Evolutionary conservation across 2,797 vertebrate genomes (phyloP).

Genomic region (Clarias fuscus): DNA sequence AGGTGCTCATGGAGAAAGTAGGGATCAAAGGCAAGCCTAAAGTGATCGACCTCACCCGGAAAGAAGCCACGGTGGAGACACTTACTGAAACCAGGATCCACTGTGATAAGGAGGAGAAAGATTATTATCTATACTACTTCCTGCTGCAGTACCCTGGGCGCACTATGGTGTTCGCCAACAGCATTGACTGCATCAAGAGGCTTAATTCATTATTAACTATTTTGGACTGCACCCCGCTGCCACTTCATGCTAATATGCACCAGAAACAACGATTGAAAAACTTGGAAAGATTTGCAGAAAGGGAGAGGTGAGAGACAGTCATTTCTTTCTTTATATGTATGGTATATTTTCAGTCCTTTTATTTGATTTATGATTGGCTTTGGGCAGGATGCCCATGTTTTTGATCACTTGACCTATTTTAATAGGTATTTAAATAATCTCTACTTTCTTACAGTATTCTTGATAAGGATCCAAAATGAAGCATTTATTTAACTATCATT

Average conservation of each 20-base stretch:
- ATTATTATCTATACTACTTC: conserved; percentile 95
- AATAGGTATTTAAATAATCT: not conserved
- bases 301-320: conserved; percentile 79
- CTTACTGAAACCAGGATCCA: conserved; percentile 91
- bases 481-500: not conserved
- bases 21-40: conserved; percentile 92
- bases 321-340: not conserved
- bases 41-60: conserved; percentile 90
- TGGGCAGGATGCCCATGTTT: not conserved
- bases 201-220: conserved; percentile 88
- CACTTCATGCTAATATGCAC: conserved; percentile 97
- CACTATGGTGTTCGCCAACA: conserved; percentile 97
- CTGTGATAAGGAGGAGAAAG: conserved; percentile 90
- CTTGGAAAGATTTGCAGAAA: conserved; percentile 90
- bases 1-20: conserved; percentile 87
- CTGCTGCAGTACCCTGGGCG: conserved; percentile 90
- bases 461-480: not conserved
- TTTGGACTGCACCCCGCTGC: conserved; percentile 82
- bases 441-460: not conserved
- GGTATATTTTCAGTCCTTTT: not conserved
- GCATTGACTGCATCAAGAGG: conserved; percentile 96
- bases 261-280: conserved; percentile 97
- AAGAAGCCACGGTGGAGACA: conserved; percentile 90
- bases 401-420: not conserved
- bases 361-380: not conserved